Percentiles rank a stretch among this genome's conserved stretches.
phyloP scores from a whole-genome alignment of 2,797 vertebrate species.

The Alectoris magna region DNA sequence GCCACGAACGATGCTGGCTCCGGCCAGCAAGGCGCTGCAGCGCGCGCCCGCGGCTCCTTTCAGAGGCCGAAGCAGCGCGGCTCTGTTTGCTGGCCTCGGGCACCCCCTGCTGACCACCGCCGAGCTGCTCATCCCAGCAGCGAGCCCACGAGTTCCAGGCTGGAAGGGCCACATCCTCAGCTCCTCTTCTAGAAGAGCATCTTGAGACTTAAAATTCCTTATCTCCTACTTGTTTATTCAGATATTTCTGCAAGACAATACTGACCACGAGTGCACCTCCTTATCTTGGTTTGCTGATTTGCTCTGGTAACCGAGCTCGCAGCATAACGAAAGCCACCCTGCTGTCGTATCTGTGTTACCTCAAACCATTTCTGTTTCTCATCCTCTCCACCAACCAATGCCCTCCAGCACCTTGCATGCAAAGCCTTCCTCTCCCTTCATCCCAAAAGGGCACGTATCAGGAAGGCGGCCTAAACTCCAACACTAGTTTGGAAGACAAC shows the following conservation, averaged over 20 bases:
- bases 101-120: conserved; percentile 66
- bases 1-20: not conserved
- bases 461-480: not conserved
- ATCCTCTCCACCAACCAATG: not conserved
- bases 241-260: rapidly evolving
- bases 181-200: not conserved
- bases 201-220: not conserved
- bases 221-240: not conserved
- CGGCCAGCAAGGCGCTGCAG: not conserved
- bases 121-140: not conserved
- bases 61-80: rapidly evolving
- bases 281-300: not conserved
- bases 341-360: not conserved
- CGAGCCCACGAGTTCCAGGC: not conserved
- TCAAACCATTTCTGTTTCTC: not conserved
- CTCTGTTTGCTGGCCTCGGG: conserved; percentile 33
- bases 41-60: not conserved
- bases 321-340: rapidly evolving
- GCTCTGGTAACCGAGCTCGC: not conserved
- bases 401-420: not conserved
- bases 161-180: not conserved
- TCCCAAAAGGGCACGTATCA: not conserved
- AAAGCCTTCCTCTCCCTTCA: not conserved
- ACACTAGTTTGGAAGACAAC: not conserved
- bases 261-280: not conserved